These are phyloP conservation scores for Mystacornis crossleyi DNA, from an alignment of 2,113 vertebrate genomes.

Conservation along the genomic window DNA sequence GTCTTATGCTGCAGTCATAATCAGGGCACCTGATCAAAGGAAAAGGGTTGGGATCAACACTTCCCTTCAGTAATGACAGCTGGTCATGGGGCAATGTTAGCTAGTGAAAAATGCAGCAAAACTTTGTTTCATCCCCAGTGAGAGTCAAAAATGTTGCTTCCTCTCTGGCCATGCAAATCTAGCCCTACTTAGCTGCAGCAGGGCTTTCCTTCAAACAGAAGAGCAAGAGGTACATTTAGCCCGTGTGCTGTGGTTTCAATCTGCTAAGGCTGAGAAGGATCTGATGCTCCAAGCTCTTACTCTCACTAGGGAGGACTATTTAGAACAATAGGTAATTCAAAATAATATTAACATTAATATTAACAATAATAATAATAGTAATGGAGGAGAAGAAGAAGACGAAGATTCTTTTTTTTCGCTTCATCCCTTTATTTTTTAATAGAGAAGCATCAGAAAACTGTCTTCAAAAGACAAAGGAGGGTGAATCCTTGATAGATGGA, in stretches of 20 bases:
- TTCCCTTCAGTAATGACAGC: neutral
- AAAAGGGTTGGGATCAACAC: neutral
- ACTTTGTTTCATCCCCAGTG: neutral
- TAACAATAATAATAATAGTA: neutral
- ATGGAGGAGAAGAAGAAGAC: neutral
- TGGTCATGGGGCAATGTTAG: neutral
- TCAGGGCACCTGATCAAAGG: neutral
- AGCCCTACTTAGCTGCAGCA: neutral
- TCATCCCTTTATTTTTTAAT: neutral
- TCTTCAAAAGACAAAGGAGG: neutral
- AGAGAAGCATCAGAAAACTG: fast-evolving
- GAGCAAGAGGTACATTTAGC: neutral
- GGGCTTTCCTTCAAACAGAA: neutral
- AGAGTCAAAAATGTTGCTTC: neutral
- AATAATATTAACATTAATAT: neutral
- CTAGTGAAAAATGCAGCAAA: neutral
- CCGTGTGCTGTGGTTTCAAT: neutral
- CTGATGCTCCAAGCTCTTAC: neutral
- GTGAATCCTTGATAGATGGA: neutral
- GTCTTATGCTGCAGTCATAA: neutral
- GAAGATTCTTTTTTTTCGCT: neutral
- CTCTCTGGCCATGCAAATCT: neutral
- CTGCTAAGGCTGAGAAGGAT: neutral
- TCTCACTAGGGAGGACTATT: neutral
- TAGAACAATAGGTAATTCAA: neutral